Evolutionary conservation across 2,888 invertebrate species (phyloP).

Genomic region (Drosophila pseudotalamancana): DNA sequence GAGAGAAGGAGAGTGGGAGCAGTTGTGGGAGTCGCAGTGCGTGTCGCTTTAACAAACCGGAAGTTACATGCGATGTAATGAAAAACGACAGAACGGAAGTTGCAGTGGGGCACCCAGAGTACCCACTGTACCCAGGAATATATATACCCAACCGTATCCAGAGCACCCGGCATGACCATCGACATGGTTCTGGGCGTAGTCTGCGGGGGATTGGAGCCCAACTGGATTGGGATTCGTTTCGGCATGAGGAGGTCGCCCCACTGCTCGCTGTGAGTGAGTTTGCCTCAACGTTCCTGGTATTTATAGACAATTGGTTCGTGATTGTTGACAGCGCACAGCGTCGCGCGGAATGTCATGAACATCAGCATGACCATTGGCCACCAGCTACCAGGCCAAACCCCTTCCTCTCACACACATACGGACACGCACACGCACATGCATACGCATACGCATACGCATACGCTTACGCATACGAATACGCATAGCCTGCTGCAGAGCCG

Average conservation of each 20-base stretch:
- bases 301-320: constrained; percentile 80
- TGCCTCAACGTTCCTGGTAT: constrained; percentile 73
- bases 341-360: constrained; percentile 60
- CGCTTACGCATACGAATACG: neutral
- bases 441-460: neutral
- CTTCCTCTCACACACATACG: neutral
- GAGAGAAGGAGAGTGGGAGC: neutral
- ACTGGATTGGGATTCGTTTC: constrained; percentile 1
- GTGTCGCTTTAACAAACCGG: constrained; percentile 80
- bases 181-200: constrained; percentile 48
- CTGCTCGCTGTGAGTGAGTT: constrained; percentile 52
- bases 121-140: constrained; percentile 21
- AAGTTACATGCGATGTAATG: constrained; percentile 79
- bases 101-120: constrained; percentile 52
- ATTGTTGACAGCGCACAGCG: constrained; percentile 73
- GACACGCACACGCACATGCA: neutral
- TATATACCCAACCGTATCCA: neutral
- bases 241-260: constrained; percentile 9
- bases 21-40: constrained; percentile 58
- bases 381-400: neutral
- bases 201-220: constrained; percentile 22
- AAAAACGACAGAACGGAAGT: constrained; percentile 77
- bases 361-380: constrained; percentile 41
- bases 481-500: constrained; percentile 13
- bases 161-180: constrained; percentile 25